A percentile compares a stretch with the other conserved stretches of the same genome.
Conservation (phyloP, 2,797 vertebrate genomes). For the Fringilla coelebs region DNA sequence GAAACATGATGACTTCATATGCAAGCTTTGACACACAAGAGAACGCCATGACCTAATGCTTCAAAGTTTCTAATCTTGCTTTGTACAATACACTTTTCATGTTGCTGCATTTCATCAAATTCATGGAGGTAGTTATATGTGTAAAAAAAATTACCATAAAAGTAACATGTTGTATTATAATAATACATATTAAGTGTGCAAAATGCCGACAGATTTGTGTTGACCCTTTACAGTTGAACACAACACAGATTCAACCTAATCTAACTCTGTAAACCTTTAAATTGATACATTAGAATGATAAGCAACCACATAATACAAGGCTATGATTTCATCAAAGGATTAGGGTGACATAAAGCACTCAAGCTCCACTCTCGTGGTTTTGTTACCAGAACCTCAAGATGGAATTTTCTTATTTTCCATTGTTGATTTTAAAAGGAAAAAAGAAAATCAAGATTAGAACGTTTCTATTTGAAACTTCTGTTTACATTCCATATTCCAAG, state of each 20-base stretch:
- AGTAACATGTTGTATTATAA: slow-evolving; percentile 82
- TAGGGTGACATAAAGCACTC: slow-evolving; percentile 59
- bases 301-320: slow-evolving; percentile 69
- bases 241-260: slow-evolving; percentile 76
- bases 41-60: slow-evolving; percentile 69
- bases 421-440: slow-evolving; percentile 23
- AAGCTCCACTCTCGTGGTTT: slow-evolving; percentile 44
- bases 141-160: slow-evolving; percentile 83
- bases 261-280: slow-evolving; percentile 78
- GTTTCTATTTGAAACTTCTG: slow-evolving; percentile 63
- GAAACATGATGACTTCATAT: slow-evolving; percentile 68
- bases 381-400: slow-evolving; percentile 57
- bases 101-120: slow-evolving; percentile 84
- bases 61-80: slow-evolving; percentile 63
- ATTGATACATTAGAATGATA: slow-evolving; percentile 68
- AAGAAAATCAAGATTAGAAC: slow-evolving; percentile 45
- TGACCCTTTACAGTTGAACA: slow-evolving; percentile 81
- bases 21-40: slow-evolving; percentile 71
- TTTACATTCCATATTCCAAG: slow-evolving; percentile 64
- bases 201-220: slow-evolving; percentile 83
- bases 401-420: slow-evolving; percentile 49
- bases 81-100: slow-evolving; percentile 76
- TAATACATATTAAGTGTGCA: slow-evolving; percentile 83
- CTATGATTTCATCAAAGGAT: slow-evolving; percentile 66
- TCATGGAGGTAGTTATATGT: slow-evolving; percentile 96